These are phyloP conservation scores for Microctonus aethiopoides DNA, from an alignment of 2,888 invertebrate species.

Conservation along the genomic window DNA sequence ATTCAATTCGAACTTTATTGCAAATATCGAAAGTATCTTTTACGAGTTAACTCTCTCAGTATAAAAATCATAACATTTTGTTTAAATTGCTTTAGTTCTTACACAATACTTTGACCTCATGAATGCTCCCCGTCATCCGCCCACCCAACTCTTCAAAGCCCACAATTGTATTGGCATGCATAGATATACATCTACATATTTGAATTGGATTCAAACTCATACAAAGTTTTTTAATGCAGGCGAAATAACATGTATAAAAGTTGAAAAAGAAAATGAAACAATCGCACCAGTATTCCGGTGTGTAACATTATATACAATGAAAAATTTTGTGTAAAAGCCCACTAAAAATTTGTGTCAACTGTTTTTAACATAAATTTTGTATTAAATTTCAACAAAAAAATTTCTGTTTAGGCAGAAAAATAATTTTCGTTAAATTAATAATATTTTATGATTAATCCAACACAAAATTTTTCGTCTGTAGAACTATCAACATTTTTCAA, in stretches of 20 bases:
- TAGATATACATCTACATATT: neutral
- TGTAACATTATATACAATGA: neutral
- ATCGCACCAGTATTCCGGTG: too few relatives aligned
- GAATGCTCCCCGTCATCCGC: too few relatives aligned
- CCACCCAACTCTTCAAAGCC: neutral
- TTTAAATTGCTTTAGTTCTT: conserved; percentile 17
- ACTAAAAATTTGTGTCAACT: too few relatives aligned
- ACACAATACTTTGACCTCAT: neutral
- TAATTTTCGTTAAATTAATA: too few relatives aligned
- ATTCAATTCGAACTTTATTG: neutral
- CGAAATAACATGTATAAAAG: neutral
- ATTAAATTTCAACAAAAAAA: too few relatives aligned
- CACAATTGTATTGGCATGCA: neutral
- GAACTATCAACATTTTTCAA: too few relatives aligned
- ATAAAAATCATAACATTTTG: conserved; percentile 9
- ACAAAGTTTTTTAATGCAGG: conserved; percentile 28
- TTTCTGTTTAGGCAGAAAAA: too few relatives aligned
- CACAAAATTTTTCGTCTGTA: too few relatives aligned
- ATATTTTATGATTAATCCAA: too few relatives aligned
- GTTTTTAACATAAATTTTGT: too few relatives aligned
- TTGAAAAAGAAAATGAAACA: neutral
- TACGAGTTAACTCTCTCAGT: neutral
- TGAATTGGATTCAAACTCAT: neutral
- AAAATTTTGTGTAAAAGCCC: too few relatives aligned
- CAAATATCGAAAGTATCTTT: neutral